Percentiles rank a stretch among this genome's conserved stretches.
Conservation (phyloP, 2,888 invertebrate genomes). For the Phanerotoma sp. region DNA sequence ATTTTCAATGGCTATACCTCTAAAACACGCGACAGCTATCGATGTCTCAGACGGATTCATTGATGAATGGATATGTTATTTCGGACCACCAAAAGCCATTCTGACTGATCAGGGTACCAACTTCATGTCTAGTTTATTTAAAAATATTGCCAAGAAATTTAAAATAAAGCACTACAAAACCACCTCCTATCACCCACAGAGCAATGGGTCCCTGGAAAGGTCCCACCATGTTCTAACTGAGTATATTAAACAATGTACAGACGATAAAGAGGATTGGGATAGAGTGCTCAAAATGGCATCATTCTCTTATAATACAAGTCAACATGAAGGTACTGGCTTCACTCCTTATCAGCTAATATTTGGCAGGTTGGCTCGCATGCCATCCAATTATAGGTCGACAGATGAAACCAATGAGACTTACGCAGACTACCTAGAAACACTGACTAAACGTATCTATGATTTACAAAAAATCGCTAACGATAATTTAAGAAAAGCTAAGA, state of each 20-base stretch:
- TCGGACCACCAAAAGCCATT: no score
- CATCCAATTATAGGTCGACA: conserved; percentile 17
- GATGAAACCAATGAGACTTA: conserved; percentile 31
- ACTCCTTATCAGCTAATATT: no score
- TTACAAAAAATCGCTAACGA: conserved; percentile 36
- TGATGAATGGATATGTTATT: no score
- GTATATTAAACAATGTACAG: conserved; percentile 43
- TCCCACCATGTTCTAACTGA: conserved; percentile 41
- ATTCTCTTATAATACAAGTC: no score
- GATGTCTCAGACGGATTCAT: no score
- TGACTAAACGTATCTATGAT: conserved; percentile 37
- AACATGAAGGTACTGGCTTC: conserved; percentile 44
- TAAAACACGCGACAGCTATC: no score
- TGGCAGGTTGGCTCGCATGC: conserved; percentile 43
- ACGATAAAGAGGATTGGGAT: conserved; percentile 44
- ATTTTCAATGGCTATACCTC: no score
- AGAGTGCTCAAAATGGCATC: conserved; percentile 34
- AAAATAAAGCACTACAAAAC: no score
- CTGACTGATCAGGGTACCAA: no score
- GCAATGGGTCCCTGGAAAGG: conserved; percentile 40
- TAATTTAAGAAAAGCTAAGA: conserved; percentile 37
- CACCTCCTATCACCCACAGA: no score
- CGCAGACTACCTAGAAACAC: conserved; percentile 35
- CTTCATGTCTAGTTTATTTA: no score
- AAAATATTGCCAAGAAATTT: no score